Percentiles rank a stretch among this genome's conserved stretches.
Evolutionary conservation across 2,888 invertebrate genomes (phyloP).

Genomic region (Barypeithes pellucidus): DNA sequence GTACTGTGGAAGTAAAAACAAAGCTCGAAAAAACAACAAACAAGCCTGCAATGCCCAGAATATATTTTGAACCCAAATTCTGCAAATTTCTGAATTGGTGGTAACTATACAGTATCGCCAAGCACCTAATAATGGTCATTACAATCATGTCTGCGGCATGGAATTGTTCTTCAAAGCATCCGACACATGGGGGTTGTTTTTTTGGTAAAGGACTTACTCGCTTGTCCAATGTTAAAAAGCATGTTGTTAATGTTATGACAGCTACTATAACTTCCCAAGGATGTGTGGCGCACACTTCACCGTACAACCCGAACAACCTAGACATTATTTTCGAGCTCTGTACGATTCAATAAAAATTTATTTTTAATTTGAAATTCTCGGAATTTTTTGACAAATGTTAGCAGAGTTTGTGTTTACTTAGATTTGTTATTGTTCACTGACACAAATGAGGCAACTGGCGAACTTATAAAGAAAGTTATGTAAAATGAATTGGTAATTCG

Average conservation of each 20-base stretch:
- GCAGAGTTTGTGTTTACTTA: conserved; percentile 7
- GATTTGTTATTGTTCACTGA: conserved; percentile 12
- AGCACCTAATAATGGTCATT: conserved; percentile 91
- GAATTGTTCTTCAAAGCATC: conserved; percentile 77
- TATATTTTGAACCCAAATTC: conserved; percentile 90
- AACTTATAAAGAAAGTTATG: conserved; percentile 16
- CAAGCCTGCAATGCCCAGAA: conserved; percentile 87
- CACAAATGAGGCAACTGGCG: conserved; percentile 2
- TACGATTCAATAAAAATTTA: not conserved
- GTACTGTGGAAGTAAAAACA: conserved; percentile 92
- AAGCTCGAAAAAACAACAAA: conserved; percentile 95
- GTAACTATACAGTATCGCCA: conserved; percentile 92
- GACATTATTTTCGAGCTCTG: conserved; percentile 57
- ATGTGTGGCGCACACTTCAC: conserved; percentile 91
- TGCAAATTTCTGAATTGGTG: conserved; percentile 92
- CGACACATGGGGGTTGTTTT: conserved; percentile 57
- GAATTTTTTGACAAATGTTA: not conserved
- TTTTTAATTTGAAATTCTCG: no score
- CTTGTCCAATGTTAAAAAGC: conserved; percentile 82
- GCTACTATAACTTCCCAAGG: conserved; percentile 96
- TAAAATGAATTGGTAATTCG: conserved; percentile 20
- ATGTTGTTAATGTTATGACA: conserved; percentile 84
- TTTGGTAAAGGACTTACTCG: conserved; percentile 64
- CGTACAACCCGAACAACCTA: conserved; percentile 85
- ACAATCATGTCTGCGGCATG: conserved; percentile 87